A percentile compares a stretch with the other conserved stretches of the same genome.
Evolutionary conservation across 2,113 vertebrate species (phyloP).

Genomic region (Pteronura brasiliensis): DNA sequence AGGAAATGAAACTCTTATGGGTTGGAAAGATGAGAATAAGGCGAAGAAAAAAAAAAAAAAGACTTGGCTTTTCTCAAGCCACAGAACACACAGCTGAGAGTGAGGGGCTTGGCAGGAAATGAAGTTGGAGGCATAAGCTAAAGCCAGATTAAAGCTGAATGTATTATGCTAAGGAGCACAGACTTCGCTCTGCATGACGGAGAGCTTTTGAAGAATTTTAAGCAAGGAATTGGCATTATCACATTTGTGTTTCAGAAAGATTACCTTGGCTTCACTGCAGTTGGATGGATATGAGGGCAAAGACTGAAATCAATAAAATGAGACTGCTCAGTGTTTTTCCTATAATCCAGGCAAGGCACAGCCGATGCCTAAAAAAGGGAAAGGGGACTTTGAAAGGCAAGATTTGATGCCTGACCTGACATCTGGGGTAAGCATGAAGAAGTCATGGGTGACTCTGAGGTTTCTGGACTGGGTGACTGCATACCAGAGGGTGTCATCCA

Average conservation of each 20-base stretch:
- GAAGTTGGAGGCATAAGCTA: constrained; percentile 22
- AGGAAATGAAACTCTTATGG: neutral
- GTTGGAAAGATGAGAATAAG: neutral
- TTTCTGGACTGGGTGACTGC: neutral
- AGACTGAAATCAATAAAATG: constrained; percentile 11
- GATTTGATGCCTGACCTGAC: neutral
- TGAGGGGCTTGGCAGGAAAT: neutral
- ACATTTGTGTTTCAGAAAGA: neutral
- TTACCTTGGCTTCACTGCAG: constrained; percentile 30
- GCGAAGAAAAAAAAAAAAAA: neutral
- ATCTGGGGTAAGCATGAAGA: neutral
- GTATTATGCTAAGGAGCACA: neutral
- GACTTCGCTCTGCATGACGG: neutral
- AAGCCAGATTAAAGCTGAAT: neutral
- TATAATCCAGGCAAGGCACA: neutral
- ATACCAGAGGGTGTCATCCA: neutral
- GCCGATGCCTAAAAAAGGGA: neutral
- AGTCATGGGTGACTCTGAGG: neutral
- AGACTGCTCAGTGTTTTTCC: neutral
- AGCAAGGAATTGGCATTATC: neutral
- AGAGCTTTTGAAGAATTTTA: constrained; percentile 39
- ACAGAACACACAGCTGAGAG: neutral
- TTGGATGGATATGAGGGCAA: neutral
- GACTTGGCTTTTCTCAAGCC: neutral
- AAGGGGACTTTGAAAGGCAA: neutral